Base-by-base conservation (phyloP, 1,140 invertebrate genomes). In the Cylas formicarius region DNA sequence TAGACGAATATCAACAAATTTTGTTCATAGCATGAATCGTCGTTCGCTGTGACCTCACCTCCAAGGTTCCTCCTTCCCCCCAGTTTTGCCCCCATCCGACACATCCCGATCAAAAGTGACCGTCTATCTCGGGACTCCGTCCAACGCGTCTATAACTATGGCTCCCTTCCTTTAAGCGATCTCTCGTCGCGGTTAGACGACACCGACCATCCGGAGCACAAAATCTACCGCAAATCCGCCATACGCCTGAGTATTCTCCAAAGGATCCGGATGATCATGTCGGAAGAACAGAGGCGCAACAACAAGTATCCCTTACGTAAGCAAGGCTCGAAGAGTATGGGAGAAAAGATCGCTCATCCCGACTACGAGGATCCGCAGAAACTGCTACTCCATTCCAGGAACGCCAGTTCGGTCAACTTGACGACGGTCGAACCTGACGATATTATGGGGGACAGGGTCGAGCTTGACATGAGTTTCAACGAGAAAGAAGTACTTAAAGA, bases 271-370 rank as follows among this genome's bases (percentile, higher is more conserved):
- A 72, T 67, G 49, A 71, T 74, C 20, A 70, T 74, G 17, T 69
- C 68, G 3, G 72, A 75, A 40, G 72, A 75, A 38, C 59, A 63
- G 34, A 67, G 76, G 58, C 66, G 64, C 48, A 59, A 69, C 43
- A 67, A 72, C 44, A 73, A 72, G 60, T 48, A 71, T 21, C 70
- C 71, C 3, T 20, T 45, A 6, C 65, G 73, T 39, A 85, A 87
- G 59, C 81, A 83, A 56, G 85, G 84, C 17, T 89, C 86, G 53
- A 82, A 85, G 29, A 76, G 77, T 43, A 74, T 90, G 44, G 88
- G 88, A 1, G 86, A 86, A 19, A 77, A 87, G 40, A 88, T 92
- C 60, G 87, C 87, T 5, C 80, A 88, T 57, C 83, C 85, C 0
- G 87, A 91, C 55, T 90, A 90, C 57, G 84, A 82, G 0, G 84